phyloP scores from a whole-genome alignment of 2,113 vertebrate genomes.

The Scophthalmus maximus region DNA sequence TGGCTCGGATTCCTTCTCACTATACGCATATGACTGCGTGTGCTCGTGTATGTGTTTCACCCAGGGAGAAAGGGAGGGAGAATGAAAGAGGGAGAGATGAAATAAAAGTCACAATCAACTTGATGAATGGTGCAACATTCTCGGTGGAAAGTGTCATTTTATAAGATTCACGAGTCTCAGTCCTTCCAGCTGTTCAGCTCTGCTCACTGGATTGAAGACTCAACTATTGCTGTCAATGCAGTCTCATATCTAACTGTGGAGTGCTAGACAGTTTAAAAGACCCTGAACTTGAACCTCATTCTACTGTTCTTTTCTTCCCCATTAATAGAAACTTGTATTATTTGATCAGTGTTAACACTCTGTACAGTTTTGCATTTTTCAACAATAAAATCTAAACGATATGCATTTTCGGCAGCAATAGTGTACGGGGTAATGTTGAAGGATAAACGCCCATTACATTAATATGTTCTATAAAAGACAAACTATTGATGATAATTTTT shows the following conservation, averaged over 20 bases:
- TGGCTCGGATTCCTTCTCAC: slow-evolving; percentile 35
- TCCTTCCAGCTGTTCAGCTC: slow-evolving; percentile 39
- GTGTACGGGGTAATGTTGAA: neutral
- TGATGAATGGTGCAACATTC: slow-evolving; percentile 59
- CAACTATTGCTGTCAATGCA: slow-evolving; percentile 3
- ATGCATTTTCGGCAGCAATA: neutral
- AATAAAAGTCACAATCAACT: slow-evolving; percentile 69
- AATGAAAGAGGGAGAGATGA: slow-evolving; percentile 32
- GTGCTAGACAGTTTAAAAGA: slow-evolving; percentile 16
- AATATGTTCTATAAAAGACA: slow-evolving; percentile 13
- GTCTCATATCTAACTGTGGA: slow-evolving; percentile 12
- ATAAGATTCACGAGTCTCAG: slow-evolving; percentile 45
- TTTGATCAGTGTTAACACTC: neutral
- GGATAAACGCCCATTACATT: neutral
- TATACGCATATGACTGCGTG: no score
- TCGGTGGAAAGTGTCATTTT: slow-evolving; percentile 53
- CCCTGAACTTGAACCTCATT: slow-evolving; percentile 16
- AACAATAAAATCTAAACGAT: neutral
- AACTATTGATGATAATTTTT: slow-evolving; percentile 38
- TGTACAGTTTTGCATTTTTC: neutral
- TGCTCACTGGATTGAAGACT: slow-evolving; percentile 41
- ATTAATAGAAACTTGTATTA: neutral
- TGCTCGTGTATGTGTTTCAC: slow-evolving; percentile 15
- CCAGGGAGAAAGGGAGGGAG: slow-evolving; percentile 17
- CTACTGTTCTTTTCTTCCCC: neutral